These are phyloP conservation scores for Macroramphosus scolopax DNA, from an alignment of 2,797 vertebrate species.

Conservation along the genomic window DNA sequence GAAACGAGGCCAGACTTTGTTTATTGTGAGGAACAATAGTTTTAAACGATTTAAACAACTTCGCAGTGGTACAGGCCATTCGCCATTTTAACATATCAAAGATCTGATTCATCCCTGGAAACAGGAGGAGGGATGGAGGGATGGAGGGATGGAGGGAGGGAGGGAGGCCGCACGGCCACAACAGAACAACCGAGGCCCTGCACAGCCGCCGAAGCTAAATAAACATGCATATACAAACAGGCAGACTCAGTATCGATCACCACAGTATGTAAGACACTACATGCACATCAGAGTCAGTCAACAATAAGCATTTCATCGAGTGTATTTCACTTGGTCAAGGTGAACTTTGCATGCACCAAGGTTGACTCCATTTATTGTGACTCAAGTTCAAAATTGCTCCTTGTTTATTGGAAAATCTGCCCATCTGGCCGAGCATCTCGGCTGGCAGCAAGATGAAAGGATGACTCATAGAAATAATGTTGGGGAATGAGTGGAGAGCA, in stretches of 20 bases:
- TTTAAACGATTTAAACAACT: too few species aligned
- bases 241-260: neutral
- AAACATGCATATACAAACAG: neutral
- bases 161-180: too few species aligned
- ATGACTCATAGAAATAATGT: slow-evolving; percentile 68
- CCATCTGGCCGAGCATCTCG: slow-evolving; percentile 64
- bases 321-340: slow-evolving; percentile 33
- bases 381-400: slow-evolving; percentile 58
- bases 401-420: slow-evolving; percentile 69
- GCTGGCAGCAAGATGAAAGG: slow-evolving; percentile 66
- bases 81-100: too few species aligned
- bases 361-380: slow-evolving; percentile 52
- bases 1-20: too few species aligned
- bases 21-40: too few species aligned
- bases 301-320: slow-evolving; percentile 32
- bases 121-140: too few species aligned
- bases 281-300: slow-evolving; percentile 22
- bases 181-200: neutral
- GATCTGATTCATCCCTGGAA: too few species aligned
- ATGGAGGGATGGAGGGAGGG: too few species aligned
- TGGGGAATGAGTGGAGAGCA: slow-evolving; percentile 48
- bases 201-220: too few species aligned
- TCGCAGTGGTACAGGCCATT: too few species aligned
- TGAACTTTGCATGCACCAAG: slow-evolving; percentile 36
- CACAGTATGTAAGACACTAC: slow-evolving; percentile 24